These are phyloP conservation scores for Pogonophryne albipinna DNA, from an alignment of 2,797 vertebrate genomes.

Conservation along the genomic window DNA sequence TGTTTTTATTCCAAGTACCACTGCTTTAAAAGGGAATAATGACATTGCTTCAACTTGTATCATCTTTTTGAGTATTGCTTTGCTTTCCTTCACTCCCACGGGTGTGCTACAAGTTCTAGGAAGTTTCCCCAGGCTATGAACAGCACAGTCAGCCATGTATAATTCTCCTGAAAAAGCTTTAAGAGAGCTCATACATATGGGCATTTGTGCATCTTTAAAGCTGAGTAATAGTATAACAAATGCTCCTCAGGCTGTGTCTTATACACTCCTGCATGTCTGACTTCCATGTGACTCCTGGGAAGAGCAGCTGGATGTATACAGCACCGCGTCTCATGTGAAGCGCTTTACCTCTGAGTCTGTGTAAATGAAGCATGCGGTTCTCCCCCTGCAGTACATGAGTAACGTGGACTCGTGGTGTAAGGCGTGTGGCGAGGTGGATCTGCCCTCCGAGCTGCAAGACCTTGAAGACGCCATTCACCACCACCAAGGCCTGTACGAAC, in stretches of 20 bases:
- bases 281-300: constrained; percentile 40
- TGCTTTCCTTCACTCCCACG: constrained; percentile 28
- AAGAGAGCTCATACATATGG: constrained; percentile 4
- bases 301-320: constrained; percentile 23
- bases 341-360: neutral
- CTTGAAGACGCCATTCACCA: constrained; percentile 98
- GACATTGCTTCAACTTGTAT: constrained; percentile 20
- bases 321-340: constrained; percentile 6
- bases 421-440: constrained; percentile 96
- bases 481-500: constrained; percentile 98
- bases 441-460: constrained; percentile 97
- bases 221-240: constrained; percentile 15
- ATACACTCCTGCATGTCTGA: constrained; percentile 22
- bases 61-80: constrained; percentile 36
- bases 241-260: constrained; percentile 10
- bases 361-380: constrained; percentile 6
- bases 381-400: constrained; percentile 92
- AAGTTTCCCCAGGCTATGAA: constrained; percentile 44
- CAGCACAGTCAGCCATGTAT: constrained; percentile 27
- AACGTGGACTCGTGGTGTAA: constrained; percentile 99
- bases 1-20: neutral
- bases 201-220: constrained; percentile 25
- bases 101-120: constrained; percentile 18
- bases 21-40: constrained; percentile 31
- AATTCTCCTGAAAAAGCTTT: constrained; percentile 21